Conservation (phyloP, 1,140 invertebrate species). For the Ceratosolen fusciceps region DNA sequence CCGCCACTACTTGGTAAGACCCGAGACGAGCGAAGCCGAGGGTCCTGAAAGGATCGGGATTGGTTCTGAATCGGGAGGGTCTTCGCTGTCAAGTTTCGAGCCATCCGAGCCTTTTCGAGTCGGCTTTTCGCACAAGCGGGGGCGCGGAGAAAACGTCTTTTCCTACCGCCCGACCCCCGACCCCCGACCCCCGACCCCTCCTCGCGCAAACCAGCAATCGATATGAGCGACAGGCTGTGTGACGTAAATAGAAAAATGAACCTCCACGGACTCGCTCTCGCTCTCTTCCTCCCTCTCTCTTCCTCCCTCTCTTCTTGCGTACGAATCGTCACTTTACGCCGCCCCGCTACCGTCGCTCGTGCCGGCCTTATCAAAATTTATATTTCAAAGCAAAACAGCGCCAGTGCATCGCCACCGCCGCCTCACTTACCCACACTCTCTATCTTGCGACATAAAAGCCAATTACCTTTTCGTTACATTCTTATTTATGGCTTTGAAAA, state of each 20-base stretch:
- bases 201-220: slow-evolving; percentile 28
- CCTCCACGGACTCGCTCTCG: not conserved
- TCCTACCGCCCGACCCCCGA: slow-evolving; percentile 17
- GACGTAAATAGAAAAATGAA: slow-evolving; percentile 49
- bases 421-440: no score
- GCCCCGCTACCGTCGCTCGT: not conserved
- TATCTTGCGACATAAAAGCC: slow-evolving; percentile 33
- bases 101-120: slow-evolving; percentile 26
- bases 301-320: not conserved
- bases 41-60: slow-evolving; percentile 47
- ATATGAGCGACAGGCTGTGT: slow-evolving; percentile 46
- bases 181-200: not conserved
- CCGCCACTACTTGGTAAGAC: slow-evolving; percentile 14
- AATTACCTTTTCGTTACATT: slow-evolving; percentile 21
- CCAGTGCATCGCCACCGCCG: not conserved
- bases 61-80: slow-evolving; percentile 45
- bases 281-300: slow-evolving; percentile 8
- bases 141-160: slow-evolving; percentile 43
- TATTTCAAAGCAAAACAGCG: slow-evolving; percentile 14
- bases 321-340: slow-evolving; percentile 38
- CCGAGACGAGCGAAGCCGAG: slow-evolving; percentile 41
- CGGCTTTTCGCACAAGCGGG: slow-evolving; percentile 35
- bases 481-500: slow-evolving; percentile 1
- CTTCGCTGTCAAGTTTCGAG: slow-evolving; percentile 44
- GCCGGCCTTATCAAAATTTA: slow-evolving; percentile 43